Conservation (phyloP, 2,113 vertebrate genomes). For the Burhinus bistriatus region DNA sequence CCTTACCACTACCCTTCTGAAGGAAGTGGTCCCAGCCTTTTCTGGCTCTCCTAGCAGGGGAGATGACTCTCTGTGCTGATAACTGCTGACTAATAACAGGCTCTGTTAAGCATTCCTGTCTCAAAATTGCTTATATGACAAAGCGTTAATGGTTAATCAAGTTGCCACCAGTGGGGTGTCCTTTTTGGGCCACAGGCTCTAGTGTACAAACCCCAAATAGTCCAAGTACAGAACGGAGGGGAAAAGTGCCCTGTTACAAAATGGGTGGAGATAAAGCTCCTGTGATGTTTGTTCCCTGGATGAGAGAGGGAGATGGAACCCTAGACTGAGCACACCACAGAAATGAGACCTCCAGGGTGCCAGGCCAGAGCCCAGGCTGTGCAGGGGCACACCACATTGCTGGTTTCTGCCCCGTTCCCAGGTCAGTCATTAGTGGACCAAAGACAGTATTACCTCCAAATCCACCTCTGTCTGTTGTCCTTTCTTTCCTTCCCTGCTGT, state of each 20-base stretch:
- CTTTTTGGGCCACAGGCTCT: not conserved
- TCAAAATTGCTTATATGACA: not conserved
- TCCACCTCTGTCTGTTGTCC: not conserved
- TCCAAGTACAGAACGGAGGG: not conserved
- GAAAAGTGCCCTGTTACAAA: not conserved
- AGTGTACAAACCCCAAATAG: not conserved
- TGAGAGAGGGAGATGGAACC: not conserved
- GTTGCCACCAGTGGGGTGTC: not conserved
- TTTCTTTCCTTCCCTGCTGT: not conserved
- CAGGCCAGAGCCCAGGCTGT: not conserved
- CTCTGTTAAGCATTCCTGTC: not conserved
- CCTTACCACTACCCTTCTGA: not conserved
- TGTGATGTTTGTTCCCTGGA: not conserved
- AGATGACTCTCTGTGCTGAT: not conserved
- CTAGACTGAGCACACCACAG: not conserved
- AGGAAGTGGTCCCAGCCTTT: not conserved
- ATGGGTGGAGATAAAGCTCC: not conserved
- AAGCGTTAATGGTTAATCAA: not conserved
- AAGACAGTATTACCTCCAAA: not conserved
- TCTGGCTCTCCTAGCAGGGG: not conserved
- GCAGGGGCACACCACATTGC: not conserved
- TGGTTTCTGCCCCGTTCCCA: not conserved
- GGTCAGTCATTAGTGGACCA: not conserved
- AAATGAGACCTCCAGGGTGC: not conserved
- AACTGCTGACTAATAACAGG: not conserved